Base-by-base conservation (phyloP, 2,113 vertebrate genomes). In the Microtus oregoni region DNA sequence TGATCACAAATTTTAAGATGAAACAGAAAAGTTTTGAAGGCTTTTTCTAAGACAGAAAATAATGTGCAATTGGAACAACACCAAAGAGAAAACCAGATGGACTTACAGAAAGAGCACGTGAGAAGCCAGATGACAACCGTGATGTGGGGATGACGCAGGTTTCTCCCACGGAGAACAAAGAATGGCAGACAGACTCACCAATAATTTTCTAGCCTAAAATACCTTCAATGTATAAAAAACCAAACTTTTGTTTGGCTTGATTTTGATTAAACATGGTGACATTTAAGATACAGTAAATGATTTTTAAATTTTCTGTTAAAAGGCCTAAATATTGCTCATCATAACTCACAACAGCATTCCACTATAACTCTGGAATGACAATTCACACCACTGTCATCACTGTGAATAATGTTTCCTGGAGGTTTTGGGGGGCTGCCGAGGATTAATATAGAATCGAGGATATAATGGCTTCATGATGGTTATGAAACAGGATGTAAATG, bases 401-500 rank as follows among this genome's bases (percentile, higher is more conserved):
- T 41, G 17, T 61, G 65, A 78, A 72, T 61, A 55, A n/a, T 83
- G 61, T 81, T 96, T 83, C 19, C 14, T 77, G 28, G 30, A 73
- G 20, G 22, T 58, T 76, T 92, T 75, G 8, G 2, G 13, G 44
- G 24, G 9, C 28, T 13, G 3, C 6, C 30, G 30, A 88, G 44
- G 75, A 93, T 86, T 85, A 38, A 95, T 63, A 24, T 73, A 86
- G 67, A 92, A 15, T 77, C 67, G 63, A 77, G 14, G 28, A 79
- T 41, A 17, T 75, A 44, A 82, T 91, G 17, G 9, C 38, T 92
- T 86, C 76, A 91, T 91, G 67, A 77, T 10, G 20, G 9, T 86
- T 87, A 83, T 86, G 17, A 15, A 90, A 94, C n/a, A 92, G 26
- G 75, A 91, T 52, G 50, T 76, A 94, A 86, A 92, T 50, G 78